Percentiles rank a stretch among this genome's conserved stretches.
phyloP scores from a whole-genome alignment of 2,797 vertebrate genomes.

The Mormyrops attenuatus region DNA sequence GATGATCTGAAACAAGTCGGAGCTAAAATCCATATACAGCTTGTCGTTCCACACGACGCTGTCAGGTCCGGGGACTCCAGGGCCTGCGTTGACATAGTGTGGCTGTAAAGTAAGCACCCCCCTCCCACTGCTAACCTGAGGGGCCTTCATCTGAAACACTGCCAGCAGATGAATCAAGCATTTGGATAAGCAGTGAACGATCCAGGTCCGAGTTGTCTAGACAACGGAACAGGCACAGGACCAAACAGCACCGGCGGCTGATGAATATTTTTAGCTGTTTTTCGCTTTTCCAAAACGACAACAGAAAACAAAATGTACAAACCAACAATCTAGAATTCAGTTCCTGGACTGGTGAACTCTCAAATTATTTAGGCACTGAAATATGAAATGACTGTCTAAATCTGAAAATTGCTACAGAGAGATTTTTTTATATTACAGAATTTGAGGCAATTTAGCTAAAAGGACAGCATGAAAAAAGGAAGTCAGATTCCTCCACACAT shows the following conservation, averaged over 20 bases:
- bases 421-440: slow-evolving; percentile 9
- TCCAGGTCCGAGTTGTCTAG: background rate
- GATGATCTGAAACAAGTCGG: background rate
- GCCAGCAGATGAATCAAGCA: background rate
- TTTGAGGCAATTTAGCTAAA: slow-evolving; percentile 30
- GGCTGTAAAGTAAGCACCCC: background rate
- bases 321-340: background rate
- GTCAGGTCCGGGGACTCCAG: background rate
- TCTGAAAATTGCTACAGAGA: background rate
- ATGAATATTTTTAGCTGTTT: slow-evolving; percentile 2
- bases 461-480: slow-evolving; percentile 32
- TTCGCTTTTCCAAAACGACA: background rate
- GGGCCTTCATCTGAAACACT: background rate
- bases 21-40: background rate
- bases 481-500: slow-evolving; percentile 35
- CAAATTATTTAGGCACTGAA: background rate
- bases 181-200: background rate
- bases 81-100: background rate
- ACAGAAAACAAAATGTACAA: background rate
- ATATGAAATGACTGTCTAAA: background rate
- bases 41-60: background rate
- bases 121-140: background rate
- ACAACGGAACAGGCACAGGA: background rate
- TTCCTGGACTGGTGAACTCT: background rate
- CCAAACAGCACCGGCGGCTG: background rate